A percentile compares a stretch with the other conserved stretches of the same genome.
Evolutionary conservation across 2,113 vertebrate species (phyloP).

Genomic region (Xenopus borealis): DNA sequence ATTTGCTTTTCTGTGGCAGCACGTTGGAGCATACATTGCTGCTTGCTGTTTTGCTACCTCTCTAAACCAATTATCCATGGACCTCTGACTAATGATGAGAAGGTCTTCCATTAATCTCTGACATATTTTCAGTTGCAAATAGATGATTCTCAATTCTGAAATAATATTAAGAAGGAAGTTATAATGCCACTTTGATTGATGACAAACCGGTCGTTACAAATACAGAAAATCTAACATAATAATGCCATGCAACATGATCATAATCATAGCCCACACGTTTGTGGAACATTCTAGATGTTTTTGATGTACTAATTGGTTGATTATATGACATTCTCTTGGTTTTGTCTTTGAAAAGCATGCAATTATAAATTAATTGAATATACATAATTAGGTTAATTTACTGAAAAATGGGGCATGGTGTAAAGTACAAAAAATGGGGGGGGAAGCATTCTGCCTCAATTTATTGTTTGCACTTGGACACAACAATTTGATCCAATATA

Average conservation of each 20-base stretch:
- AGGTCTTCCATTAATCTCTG: conserved; percentile 41
- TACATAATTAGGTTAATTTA: too few relatives aligned
- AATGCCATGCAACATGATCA: conserved; percentile 1
- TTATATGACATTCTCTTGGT: not conserved
- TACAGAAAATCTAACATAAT: conserved; percentile 28
- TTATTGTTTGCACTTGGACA: too few relatives aligned
- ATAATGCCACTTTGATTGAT: conserved; percentile 39
- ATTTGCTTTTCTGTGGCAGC: not conserved
- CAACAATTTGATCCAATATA: too few relatives aligned
- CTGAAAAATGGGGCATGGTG: too few relatives aligned
- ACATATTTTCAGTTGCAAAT: conserved; percentile 44
- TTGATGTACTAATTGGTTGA: not conserved
- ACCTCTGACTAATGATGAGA: conserved; percentile 38
- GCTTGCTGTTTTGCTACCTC: conserved; percentile 32
- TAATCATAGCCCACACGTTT: conserved; percentile 4
- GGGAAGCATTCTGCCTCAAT: too few relatives aligned
- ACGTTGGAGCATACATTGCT: conserved; percentile 12
- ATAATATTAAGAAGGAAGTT: conserved; percentile 45
- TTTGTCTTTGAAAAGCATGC: too few relatives aligned
- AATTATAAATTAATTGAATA: too few relatives aligned
- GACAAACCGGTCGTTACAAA: conserved; percentile 35
- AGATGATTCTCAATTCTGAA: conserved; percentile 36
- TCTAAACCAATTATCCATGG: conserved; percentile 45
- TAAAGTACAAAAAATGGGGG: too few relatives aligned
- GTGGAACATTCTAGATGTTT: not conserved